Percentiles rank a stretch among this genome's conserved stretches.
These are phyloP conservation scores for Adoxophyes honmai DNA, from an alignment of 1,140 invertebrate genomes.

Conservation along the genomic window DNA sequence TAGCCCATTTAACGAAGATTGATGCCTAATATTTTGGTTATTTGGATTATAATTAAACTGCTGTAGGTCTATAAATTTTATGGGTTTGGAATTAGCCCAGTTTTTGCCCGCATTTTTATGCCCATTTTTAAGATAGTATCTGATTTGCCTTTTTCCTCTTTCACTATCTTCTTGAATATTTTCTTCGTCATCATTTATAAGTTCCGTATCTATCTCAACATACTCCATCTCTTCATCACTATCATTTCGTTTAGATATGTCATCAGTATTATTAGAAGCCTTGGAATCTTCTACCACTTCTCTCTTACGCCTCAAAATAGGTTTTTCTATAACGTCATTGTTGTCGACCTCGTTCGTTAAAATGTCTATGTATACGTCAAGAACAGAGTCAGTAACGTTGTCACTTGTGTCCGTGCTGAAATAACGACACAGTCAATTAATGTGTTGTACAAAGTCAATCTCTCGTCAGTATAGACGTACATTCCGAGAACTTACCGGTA, in stretches of 20 bases:
- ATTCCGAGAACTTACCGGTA: slow-evolving; percentile 67
- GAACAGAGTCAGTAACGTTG: slow-evolving; percentile 53
- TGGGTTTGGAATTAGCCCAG: slow-evolving; percentile 40
- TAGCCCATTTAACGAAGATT: slow-evolving; percentile 30
- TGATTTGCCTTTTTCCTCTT: slow-evolving; percentile 70
- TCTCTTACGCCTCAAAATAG: slow-evolving; percentile 49
- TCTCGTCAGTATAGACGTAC: not conserved
- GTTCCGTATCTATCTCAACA: slow-evolving; percentile 42
- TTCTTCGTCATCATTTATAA: slow-evolving; percentile 34
- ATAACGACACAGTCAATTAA: slow-evolving; percentile 46
- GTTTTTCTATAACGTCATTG: slow-evolving; percentile 41
- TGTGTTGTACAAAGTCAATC: slow-evolving; percentile 1
- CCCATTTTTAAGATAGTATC: slow-evolving; percentile 62
- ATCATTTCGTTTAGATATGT: slow-evolving; percentile 46
- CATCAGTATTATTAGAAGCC: slow-evolving; percentile 27
- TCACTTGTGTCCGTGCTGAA: slow-evolving; percentile 59
- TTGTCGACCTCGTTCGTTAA: slow-evolving; percentile 46
- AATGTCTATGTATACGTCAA: slow-evolving; percentile 58
- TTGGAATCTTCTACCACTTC: slow-evolving; percentile 29
- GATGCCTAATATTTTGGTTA: slow-evolving; percentile 40
- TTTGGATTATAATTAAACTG: slow-evolving; percentile 48
- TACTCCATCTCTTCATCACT: slow-evolving; percentile 57
- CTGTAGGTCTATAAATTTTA: slow-evolving; percentile 42
- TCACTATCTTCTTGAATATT: slow-evolving; percentile 47
- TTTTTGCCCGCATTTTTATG: slow-evolving; percentile 44